These are phyloP conservation scores for Bacillus rossius DNA, from an alignment of 1,140 invertebrate genomes.

Conservation along the genomic window DNA sequence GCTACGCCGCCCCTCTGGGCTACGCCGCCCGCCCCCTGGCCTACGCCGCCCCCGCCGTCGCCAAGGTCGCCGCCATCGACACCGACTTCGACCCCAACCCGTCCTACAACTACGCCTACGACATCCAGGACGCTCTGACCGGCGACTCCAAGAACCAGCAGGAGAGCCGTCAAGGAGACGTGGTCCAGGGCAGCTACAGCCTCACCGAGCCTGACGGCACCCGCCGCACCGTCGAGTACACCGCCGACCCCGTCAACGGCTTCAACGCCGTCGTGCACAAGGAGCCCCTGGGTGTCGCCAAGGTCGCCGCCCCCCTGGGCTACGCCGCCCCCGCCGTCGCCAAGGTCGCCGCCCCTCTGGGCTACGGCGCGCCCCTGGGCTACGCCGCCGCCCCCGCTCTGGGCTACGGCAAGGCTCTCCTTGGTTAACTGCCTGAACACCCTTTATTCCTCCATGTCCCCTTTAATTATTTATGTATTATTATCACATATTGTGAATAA, in stretches of 20 bases:
- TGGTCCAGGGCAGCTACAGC: constrained; percentile 50
- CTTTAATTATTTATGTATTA: too few relatives aligned
- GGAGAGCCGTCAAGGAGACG: constrained; percentile 47
- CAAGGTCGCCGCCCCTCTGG: neutral
- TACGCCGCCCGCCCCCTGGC: neutral
- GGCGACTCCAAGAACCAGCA: constrained; percentile 50
- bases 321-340: neutral
- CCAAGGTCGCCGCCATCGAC: constrained; percentile 20
- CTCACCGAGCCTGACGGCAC: constrained; percentile 52
- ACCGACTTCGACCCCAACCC: constrained; percentile 33
- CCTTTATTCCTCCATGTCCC: too few relatives aligned
- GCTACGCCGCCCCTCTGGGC: constrained; percentile 6
- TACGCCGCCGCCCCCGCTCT: too few relatives aligned
- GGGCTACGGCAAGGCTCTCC: too few relatives aligned
- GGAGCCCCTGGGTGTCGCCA: constrained; percentile 40
- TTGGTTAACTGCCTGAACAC: too few relatives aligned
- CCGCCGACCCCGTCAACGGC: constrained; percentile 46
- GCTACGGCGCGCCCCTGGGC: neutral
- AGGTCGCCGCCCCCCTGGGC: constrained; percentile 2
- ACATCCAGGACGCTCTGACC: constrained; percentile 47
- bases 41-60: constrained; percentile 2
- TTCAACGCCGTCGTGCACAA: constrained; percentile 54
- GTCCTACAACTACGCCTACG: constrained; percentile 50
- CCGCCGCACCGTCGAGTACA: constrained; percentile 49
- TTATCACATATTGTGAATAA: too few relatives aligned